Evolutionary conservation across 2,888 invertebrate genomes (phyloP), one percentile per base, ranked within the genome.

Genomic region (Drosophila birchii): DNA sequence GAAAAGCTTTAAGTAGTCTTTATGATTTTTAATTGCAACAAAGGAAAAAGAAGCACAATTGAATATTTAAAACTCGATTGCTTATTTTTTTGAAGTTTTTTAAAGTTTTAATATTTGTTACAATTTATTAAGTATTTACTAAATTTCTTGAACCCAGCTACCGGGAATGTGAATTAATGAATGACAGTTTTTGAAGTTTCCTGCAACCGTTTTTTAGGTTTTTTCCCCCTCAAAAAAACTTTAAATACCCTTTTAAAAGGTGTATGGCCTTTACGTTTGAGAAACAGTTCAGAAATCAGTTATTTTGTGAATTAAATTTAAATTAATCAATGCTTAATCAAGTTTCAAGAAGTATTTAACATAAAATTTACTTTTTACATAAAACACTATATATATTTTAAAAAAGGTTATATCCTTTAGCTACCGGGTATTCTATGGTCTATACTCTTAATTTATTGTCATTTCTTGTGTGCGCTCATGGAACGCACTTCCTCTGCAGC

Each of bases 401-500:
- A 34, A 11, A 8, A 49, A 32, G 47, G 2, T 5, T 16, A 11
- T 36, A 34, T 20, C 0, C 1, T 6, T 3, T 23, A 38, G 7
- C 5, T 54, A 38, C 20, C 11, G 12, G 54, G 53, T 60, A 54
- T 43, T 53, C 20, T 2, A 6, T 16, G 23, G 51, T 53, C 51
- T 3, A 16, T 3, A 26, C 39, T 16, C 20, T 39, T 11, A 16
- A 14, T 18, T 6, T 26, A 8, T 29, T 20, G 1, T 5, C n/a
- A 26, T 4, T 0, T 34, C 14, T 18, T 14, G 32, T 11, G n/a
- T 23, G 38, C 56, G 71, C 49, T 38, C 44, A 56, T 56, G 67
- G 55, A 59, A 57, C 68, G 68, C 68, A 83, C 88, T 88, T 80
- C 69, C 72, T 70, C 78, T 75, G 88, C 86, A 82, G 70, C 66